These are phyloP conservation scores for Sisyra nigra DNA, from an alignment of 2,888 invertebrate species.

Conservation along the genomic window DNA sequence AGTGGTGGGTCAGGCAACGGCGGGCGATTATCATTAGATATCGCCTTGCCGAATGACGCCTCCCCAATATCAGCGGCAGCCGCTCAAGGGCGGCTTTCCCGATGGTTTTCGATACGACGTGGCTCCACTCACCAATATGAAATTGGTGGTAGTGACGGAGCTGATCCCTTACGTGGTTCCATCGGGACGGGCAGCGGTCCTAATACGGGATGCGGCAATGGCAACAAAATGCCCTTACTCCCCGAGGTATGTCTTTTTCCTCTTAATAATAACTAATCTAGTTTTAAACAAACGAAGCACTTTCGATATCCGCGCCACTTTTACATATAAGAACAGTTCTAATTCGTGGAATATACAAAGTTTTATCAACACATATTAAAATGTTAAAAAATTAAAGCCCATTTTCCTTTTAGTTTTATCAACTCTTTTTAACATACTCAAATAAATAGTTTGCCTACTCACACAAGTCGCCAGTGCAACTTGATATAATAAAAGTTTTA, in stretches of 20 bases:
- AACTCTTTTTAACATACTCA: too few species aligned
- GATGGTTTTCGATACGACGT: constrained; percentile 80
- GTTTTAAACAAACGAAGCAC: background rate
- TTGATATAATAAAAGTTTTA: too few species aligned
- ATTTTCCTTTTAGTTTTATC: too few species aligned
- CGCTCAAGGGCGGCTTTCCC: constrained; percentile 52
- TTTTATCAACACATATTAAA: too few species aligned
- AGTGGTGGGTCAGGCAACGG: constrained; percentile 25
- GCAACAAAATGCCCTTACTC: constrained; percentile 62
- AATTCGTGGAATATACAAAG: too few species aligned
- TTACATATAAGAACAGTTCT: too few species aligned
- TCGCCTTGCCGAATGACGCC: constrained; percentile 21
- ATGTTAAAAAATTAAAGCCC: too few species aligned
- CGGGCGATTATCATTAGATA: constrained; percentile 20
- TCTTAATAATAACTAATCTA: background rate
- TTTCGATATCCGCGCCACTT: background rate
- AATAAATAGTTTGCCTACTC: too few species aligned
- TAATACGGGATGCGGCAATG: constrained; percentile 11
- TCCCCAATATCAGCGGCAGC: constrained; percentile 17
- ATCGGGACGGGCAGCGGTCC: background rate
- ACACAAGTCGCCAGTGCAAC: too few species aligned
- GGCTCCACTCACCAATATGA: constrained; percentile 74
- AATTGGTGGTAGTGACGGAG: constrained; percentile 27
- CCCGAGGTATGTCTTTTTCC: constrained; percentile 54
- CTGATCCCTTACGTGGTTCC: background rate